Base-by-base conservation (phyloP, 2,888 invertebrate species). In the Agapostemon virescens region DNA sequence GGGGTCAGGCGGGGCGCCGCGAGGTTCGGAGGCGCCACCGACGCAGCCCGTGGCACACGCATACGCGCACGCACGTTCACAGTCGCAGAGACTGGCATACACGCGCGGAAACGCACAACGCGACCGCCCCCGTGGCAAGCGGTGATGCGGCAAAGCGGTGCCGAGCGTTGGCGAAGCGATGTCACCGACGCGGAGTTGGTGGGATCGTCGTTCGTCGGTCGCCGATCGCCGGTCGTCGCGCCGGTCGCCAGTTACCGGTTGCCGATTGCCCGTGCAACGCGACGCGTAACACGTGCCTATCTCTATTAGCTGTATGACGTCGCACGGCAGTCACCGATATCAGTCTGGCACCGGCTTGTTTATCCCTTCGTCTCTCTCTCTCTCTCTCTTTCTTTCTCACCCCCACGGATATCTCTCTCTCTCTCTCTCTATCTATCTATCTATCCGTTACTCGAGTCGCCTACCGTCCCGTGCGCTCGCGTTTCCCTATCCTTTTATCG, bases 271-370 rank as follows among this genome's bases (percentile, higher is more conserved):
- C 7, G 81, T 83, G 86, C 85, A 69, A 79, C 74, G 58, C 80
- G 77, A 77, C 82, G 84, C 84, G 83, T 90, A 91, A 92, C 91
- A 90, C 91, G 92, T 90, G 89, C 90, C 90, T 92, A 91, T 92
- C 91, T 92, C 91, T 91, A 92, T 92, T 92, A 92, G 91, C 91
- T 86, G 85, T 91, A 88, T 88, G 90, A 91, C 90, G 89, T 89
- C 85, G 85, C 85, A 86, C 90, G 87, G 85, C 86, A 86, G 85
- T 88, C 82, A 84, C 89, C 87, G 85, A 85, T 89, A 90, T 88
- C 88, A 85, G 79, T 77, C 88, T 85, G 88, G 87, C 88, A 88
- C 87, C 83, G 88, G 88, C 88, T 89, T 90, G 88, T 90, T 90
- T 91, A 88, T 86, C 89, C 86, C 84, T 77, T 68, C 71, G 67